These are phyloP conservation scores for Chloromyia formosa DNA, from an alignment of 2,888 invertebrate species.

Conservation along the genomic window DNA sequence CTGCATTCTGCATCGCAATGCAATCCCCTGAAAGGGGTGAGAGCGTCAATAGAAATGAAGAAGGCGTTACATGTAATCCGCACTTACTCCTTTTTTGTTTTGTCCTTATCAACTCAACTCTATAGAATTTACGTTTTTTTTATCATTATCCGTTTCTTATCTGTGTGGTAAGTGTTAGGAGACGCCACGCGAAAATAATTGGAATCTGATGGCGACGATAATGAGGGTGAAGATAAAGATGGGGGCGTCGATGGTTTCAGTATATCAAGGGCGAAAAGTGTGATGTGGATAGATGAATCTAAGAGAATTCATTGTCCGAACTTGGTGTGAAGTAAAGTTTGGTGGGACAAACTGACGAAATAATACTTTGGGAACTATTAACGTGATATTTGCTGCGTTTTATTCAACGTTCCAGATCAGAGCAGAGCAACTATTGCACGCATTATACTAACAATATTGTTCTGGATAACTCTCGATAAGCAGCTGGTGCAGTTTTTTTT, in stretches of 20 bases:
- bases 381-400: too few species aligned
- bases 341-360: too few species aligned
- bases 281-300: background rate
- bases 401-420: too few species aligned
- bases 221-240: too few species aligned
- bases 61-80: slow-evolving; percentile 25
- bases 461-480: too few species aligned
- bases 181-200: slow-evolving; percentile 4
- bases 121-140: slow-evolving; percentile 19
- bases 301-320: too few species aligned
- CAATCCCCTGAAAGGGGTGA: background rate
- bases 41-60: slow-evolving; percentile 13
- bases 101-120: slow-evolving; percentile 10
- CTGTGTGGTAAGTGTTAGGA: background rate
- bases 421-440: too few species aligned
- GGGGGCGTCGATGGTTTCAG: background rate
- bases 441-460: too few species aligned
- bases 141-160: slow-evolving; percentile 18
- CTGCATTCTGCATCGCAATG: slow-evolving; percentile 16
- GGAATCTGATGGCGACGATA: background rate
- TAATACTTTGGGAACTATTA: too few species aligned
- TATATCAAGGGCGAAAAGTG: background rate
- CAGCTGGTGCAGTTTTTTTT: too few species aligned
- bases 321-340: too few species aligned
- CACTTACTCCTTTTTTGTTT: slow-evolving; percentile 15